Base-by-base conservation (phyloP, 2,888 invertebrate genomes). In the Nymphalis polychloros region DNA sequence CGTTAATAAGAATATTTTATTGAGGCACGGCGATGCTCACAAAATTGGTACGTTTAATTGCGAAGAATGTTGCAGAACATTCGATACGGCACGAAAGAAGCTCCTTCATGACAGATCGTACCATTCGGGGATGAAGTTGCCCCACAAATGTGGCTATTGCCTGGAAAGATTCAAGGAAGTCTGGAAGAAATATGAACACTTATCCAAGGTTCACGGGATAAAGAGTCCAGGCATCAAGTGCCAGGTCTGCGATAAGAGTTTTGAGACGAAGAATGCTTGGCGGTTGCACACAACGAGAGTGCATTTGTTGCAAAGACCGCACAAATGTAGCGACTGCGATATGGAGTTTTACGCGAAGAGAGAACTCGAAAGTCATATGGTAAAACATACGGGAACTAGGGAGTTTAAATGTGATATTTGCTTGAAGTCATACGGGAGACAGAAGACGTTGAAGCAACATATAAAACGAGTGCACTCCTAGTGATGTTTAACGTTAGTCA, bases 81-180 rank as follows among this genome's bases (percentile, higher is more conserved):
- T 93, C 53, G 88, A 90, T n/a, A 92, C 91, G 0, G 82, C 86
- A 13, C 81, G 88, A 49, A 90, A 90, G 66, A 82, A 87, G 64
- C 85, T 85, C 41, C 82, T 88, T 0, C 93, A 93, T 72, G 89
- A 89, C 53, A 86, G 87, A 41, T 83, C 87, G 0, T 90, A 90
- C 13, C 92, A 89, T 48, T 73, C 80, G 0, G 78, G 82, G 23
- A 79, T 71, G 7, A 81, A 79, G 27, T 71, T 81, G 71, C 76
- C 80, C 0, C 76, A 83, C 63, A 85, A 84, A 75, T 87, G 87
- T 67, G 78, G 79, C 46, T 76, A 78, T 23, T 87, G 87, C 41
- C 70, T 74, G 0, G 84, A 85, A 57, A 81, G 79, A 59, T 87
- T 87, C 59, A 78, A 81, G 8, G 81, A 82, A 65, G 81, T 82